Conservation (phyloP, 2,113 vertebrate genomes). For the Vidua macroura region DNA sequence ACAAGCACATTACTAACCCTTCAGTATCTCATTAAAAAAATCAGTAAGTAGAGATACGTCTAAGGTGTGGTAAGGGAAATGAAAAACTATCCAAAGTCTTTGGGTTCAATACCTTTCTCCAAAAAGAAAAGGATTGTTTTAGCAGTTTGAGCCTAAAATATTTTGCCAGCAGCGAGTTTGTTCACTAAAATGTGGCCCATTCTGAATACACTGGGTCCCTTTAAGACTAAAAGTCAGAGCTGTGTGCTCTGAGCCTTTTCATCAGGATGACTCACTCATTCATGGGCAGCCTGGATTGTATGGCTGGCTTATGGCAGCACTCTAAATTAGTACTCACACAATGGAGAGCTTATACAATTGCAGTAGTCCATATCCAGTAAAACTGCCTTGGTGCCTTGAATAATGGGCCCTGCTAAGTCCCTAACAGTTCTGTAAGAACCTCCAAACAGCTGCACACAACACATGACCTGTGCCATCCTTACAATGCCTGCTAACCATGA, state of each 20-base stretch:
- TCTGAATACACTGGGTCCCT: conserved; percentile 26
- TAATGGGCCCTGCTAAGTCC: conserved; percentile 58
- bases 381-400: conserved; percentile 61
- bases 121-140: background rate
- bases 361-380: conserved; percentile 71
- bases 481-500: conserved; percentile 60
- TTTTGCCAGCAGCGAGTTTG: background rate
- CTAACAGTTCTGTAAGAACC: conserved; percentile 68
- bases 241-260: conserved; percentile 36
- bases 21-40: background rate
- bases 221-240: conserved; percentile 57
- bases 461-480: conserved; percentile 63
- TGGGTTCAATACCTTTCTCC: background rate
- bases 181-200: conserved; percentile 3
- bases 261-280: conserved; percentile 62
- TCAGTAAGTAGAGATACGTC: background rate
- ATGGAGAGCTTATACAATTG: conserved; percentile 69
- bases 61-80: background rate
- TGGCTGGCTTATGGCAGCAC: conserved; percentile 55
- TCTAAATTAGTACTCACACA: conserved; percentile 70
- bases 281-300: conserved; percentile 46
- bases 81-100: background rate
- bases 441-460: conserved; percentile 66
- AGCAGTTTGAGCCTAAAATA: background rate
- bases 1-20: background rate